These are phyloP conservation scores for Dolichoris vasculosae DNA, from an alignment of 1,140 invertebrate genomes.

Conservation along the genomic window DNA sequence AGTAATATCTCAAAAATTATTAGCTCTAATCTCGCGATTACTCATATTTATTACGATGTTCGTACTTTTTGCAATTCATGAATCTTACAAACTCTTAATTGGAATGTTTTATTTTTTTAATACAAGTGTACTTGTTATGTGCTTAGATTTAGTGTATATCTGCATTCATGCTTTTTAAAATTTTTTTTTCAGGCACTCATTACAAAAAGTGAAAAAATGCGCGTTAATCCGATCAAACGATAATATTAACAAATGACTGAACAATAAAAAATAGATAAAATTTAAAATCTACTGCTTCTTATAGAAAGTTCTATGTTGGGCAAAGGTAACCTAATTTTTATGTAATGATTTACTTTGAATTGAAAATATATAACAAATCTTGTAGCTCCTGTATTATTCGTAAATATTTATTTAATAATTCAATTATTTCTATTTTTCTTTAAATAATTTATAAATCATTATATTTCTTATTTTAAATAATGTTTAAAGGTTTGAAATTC, in stretches of 20 bases:
- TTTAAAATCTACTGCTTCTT: constrained; percentile 54
- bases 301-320: constrained; percentile 66
- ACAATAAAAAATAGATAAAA: constrained; percentile 50
- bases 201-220: constrained; percentile 7
- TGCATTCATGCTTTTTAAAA: constrained; percentile 62
- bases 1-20: background rate
- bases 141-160: constrained; percentile 61
- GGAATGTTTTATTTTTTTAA: background rate
- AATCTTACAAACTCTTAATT: background rate
- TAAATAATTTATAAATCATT: too few relatives aligned
- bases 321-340: constrained; percentile 60
- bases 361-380: background rate
- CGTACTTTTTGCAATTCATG: background rate
- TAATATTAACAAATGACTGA: constrained; percentile 57
- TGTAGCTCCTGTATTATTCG: background rate
- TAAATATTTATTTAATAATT: background rate
- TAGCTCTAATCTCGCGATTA: background rate
- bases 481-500: too few relatives aligned
- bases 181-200: constrained; percentile 13
- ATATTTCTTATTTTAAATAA: background rate
- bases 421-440: background rate
- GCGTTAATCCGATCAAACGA: constrained; percentile 26
- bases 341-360: background rate
- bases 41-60: background rate
- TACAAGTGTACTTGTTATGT: background rate